Evolutionary conservation across 2,888 invertebrate species (phyloP).

Genomic region (Patella caerulea): DNA sequence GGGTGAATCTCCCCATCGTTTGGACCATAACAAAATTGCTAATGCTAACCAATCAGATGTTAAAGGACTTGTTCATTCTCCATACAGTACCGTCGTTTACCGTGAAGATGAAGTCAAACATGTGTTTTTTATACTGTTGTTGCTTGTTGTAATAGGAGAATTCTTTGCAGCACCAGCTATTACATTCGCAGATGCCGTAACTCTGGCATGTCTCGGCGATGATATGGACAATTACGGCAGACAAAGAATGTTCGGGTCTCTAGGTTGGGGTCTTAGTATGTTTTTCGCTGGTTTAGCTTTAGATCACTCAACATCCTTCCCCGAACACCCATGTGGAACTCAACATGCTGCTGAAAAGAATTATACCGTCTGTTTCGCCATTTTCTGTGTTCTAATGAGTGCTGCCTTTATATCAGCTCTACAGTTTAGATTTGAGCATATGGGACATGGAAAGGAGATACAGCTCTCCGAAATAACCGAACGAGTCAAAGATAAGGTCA

Average conservation of each 20-base stretch:
- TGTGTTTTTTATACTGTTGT: conserved; percentile 92
- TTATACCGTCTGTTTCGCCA: conserved; percentile 98
- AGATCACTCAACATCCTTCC: conserved; percentile 96
- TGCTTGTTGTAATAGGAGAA: conserved; percentile 95
- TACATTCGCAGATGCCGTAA: conserved; percentile 83
- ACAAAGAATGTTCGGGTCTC: conserved; percentile 97
- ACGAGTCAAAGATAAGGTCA: conserved; percentile 61
- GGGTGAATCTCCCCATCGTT: conserved; percentile 48
- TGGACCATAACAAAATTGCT: conserved; percentile 54
- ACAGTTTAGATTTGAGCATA: conserved; percentile 79
- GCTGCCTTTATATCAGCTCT: conserved; percentile 93
- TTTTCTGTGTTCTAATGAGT: conserved; percentile 96
- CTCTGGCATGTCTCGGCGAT: conserved; percentile 81
- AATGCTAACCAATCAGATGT: conserved; percentile 51
- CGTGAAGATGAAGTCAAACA: conserved; percentile 89
- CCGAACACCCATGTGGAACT: conserved; percentile 87
- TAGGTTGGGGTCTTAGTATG: conserved; percentile 99
- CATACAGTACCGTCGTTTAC: conserved; percentile 95
- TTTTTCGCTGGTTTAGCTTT: conserved; percentile 89
- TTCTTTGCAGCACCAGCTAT: conserved; percentile 97
- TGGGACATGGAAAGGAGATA: conserved; percentile 48
- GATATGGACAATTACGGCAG: conserved; percentile 84
- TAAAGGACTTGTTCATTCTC: conserved; percentile 76
- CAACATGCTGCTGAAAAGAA: conserved; percentile 94
- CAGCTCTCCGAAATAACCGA: conserved; percentile 57